Conservation (phyloP, 2,888 invertebrate species). For the Plemyria rubiginata region DNA sequence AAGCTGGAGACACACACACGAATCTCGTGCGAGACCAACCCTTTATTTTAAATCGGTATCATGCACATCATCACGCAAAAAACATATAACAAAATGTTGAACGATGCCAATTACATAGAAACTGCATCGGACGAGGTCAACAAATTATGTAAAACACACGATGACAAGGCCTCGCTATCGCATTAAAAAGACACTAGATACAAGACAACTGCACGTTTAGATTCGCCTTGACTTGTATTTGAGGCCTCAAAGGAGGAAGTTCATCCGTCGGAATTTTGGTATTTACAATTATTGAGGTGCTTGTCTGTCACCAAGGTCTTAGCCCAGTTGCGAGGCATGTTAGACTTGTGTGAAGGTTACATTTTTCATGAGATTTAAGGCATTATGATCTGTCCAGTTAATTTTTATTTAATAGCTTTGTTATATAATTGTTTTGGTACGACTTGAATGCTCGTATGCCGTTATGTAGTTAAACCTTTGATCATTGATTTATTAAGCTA, state of each 20-base stretch:
- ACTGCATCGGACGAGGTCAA: slow-evolving; percentile 58
- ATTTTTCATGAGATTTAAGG: slow-evolving; percentile 24
- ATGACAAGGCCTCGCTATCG: slow-evolving; percentile 71
- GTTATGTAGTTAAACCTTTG: too few species aligned
- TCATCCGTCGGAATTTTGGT: slow-evolving; percentile 59
- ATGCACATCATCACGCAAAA: slow-evolving; percentile 14
- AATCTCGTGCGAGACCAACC: slow-evolving; percentile 16
- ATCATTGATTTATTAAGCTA: too few species aligned
- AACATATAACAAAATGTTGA: slow-evolving; percentile 33
- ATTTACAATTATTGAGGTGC: slow-evolving; percentile 59
- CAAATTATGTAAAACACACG: slow-evolving; percentile 70
- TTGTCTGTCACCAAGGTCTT: slow-evolving; percentile 49
- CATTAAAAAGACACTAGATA: slow-evolving; percentile 55
- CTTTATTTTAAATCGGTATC: slow-evolving; percentile 15
- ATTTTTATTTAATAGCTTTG: not conserved
- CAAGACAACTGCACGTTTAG: slow-evolving; percentile 52
- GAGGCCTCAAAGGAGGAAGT: slow-evolving; percentile 68
- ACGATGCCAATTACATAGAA: slow-evolving; percentile 55
- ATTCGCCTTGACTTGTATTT: slow-evolving; percentile 73
- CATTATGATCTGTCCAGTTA: not conserved
- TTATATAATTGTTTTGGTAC: too few species aligned
- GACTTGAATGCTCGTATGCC: too few species aligned
- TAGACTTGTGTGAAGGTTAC: slow-evolving; percentile 26
- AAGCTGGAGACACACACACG: too few species aligned
- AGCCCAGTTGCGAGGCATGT: slow-evolving; percentile 32